Percentiles rank a stretch among this genome's conserved stretches.
Evolutionary conservation across 92 coral and sea anemone genomes (phyloP).

Genomic region (Parazoanthus atlanticus): DNA sequence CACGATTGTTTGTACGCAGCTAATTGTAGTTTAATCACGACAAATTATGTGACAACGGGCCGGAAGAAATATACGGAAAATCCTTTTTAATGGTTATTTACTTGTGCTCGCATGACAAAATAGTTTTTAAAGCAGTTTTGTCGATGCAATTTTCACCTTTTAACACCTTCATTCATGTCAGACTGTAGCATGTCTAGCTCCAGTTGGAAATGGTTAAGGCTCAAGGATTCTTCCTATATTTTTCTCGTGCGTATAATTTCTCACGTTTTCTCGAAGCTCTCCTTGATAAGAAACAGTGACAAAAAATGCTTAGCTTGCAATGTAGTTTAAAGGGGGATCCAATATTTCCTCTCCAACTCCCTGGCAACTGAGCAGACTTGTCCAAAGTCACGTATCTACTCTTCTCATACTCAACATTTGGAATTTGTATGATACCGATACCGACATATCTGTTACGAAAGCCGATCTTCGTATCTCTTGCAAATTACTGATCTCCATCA

Average conservation of each 20-base stretch:
- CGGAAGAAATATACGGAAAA: neutral
- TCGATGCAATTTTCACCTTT: neutral
- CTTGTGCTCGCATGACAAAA: constrained; percentile 3
- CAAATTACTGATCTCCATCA: too few relatives aligned
- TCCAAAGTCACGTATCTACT: neutral
- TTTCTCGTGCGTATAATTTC: neutral
- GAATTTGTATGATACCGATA: neutral
- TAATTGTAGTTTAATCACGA: neutral
- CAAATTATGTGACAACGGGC: constrained; percentile 7
- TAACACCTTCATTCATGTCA: constrained; percentile 3
- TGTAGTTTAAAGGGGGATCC: too few relatives aligned
- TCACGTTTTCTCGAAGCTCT: neutral
- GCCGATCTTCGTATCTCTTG: too few relatives aligned
- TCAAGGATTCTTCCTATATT: neutral
- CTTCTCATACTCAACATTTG: neutral
- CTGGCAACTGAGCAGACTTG: neutral
- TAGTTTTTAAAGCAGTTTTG: neutral
- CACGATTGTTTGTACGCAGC: neutral
- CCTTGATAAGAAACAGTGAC: neutral
- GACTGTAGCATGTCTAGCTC: neutral
- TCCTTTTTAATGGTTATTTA: neutral
- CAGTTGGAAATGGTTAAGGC: neutral
- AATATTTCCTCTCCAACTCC: neutral
- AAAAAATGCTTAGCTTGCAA: neutral
- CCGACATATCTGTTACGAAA: neutral